Evolutionary conservation across 2,113 vertebrate genomes (phyloP).

Genomic region (Pelecanus crispus): DNA sequence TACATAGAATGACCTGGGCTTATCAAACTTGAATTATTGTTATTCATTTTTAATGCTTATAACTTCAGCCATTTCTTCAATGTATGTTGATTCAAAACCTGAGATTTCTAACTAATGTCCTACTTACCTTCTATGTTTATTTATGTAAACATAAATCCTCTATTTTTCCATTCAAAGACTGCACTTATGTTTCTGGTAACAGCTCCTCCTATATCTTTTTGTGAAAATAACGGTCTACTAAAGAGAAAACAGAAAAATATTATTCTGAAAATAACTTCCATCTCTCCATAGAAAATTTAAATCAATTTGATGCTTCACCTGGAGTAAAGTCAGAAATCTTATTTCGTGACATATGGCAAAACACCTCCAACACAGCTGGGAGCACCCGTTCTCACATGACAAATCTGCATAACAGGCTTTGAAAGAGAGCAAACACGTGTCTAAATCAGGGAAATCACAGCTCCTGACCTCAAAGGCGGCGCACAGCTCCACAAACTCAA

Average conservation of each 20-base stretch:
- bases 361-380: background rate
- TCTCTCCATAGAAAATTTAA: background rate
- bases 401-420: background rate
- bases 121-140: background rate
- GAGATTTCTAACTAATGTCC: background rate
- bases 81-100: background rate
- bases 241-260: background rate
- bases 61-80: background rate
- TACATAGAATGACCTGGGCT: background rate
- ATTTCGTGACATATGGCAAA: background rate
- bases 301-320: background rate
- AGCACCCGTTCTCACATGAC: background rate
- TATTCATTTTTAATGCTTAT: constrained; percentile 8
- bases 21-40: background rate
- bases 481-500: background rate
- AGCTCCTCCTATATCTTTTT: background rate
- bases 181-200: background rate
- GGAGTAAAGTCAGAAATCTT: background rate
- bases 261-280: background rate
- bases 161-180: background rate
- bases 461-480: background rate
- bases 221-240: background rate
- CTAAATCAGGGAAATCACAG: background rate
- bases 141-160: background rate
- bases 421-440: background rate